Evolutionary conservation across 2,113 vertebrate genomes (phyloP), one percentile per base, ranked within the genome.

Genomic region (Protobothrops flavoviridis): DNA sequence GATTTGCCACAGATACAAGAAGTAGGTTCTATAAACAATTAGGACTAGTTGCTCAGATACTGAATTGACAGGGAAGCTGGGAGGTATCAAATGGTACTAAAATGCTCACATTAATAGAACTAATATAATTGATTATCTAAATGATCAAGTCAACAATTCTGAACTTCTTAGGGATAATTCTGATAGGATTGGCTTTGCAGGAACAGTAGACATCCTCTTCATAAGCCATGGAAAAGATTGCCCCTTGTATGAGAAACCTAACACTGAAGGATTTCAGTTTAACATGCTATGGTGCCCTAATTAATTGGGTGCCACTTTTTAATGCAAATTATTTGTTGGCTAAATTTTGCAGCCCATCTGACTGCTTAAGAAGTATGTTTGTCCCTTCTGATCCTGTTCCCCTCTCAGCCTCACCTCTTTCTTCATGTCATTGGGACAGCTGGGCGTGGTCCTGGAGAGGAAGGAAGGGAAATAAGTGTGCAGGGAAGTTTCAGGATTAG

Each of bases 381-480:
- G 43, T 29, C 4, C 2, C 43, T 87, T 29, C 15, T 26, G 4
- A 21, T 12, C 24, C 39, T 17, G 2, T 45, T 26, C 29, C 9
- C 69, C 50, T 12, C 53, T 90, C 39, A 0, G 0, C 81, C 94
- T 97, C 91, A 99, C 99, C 99, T 99, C 99, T 91, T 97, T 98
- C 95, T 98, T 99, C 99, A 99, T 99, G 92, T 96, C 96, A 0
- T 97, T 92, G 0, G 99, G 98, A 94, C 99, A 99, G 97, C 95
- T 95, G 0, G 98, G 98, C 0, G 98, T 99, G 9, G 99, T 98
- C 90, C 99, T 97, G 92, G 99, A 99, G 64, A 99, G 98, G 96
- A 99, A 99, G 8, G 99, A 99, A 0, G 99, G 99, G 96, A 99
- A 99, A 96, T 99, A 99, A 8, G 98, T 98, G 96, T 99, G 99